Conservation (phyloP, 1,140 invertebrate species). For the Sycophila sp. region DNA sequence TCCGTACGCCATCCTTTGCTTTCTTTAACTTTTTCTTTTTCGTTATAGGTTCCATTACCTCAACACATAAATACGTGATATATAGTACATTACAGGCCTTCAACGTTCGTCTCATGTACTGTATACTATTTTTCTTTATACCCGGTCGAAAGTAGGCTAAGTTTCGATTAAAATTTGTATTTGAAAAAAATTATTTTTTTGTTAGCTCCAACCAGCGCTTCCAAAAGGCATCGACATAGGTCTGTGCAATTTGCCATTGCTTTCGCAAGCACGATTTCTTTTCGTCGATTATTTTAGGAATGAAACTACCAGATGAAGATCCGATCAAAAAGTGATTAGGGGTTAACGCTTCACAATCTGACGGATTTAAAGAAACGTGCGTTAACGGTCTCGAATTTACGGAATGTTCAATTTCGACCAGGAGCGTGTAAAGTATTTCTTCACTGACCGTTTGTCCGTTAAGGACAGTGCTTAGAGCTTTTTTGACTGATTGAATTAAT, state of each 20-base stretch:
- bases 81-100: too few relatives aligned
- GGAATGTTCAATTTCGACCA: constrained; percentile 1
- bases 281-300: background rate
- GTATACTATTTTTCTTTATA: too few relatives aligned
- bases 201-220: constrained; percentile 41
- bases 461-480: background rate
- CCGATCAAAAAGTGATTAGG: constrained; percentile 53
- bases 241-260: constrained; percentile 28
- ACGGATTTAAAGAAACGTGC: constrained; percentile 33
- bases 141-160: constrained; percentile 33
- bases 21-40: too few relatives aligned
- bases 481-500: background rate
- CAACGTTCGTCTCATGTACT: too few relatives aligned
- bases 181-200: too few relatives aligned
- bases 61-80: too few relatives aligned
- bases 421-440: background rate
- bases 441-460: background rate
- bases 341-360: constrained; percentile 37
- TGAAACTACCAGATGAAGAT: background rate
- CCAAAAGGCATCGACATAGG: constrained; percentile 44
- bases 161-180: constrained; percentile 42
- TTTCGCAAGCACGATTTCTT: background rate
- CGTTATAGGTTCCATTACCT: too few relatives aligned
- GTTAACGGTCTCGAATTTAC: constrained; percentile 20
- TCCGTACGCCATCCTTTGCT: too few relatives aligned